Conservation (phyloP, 2,888 invertebrate species). For the Lasioglossum lativentre region DNA sequence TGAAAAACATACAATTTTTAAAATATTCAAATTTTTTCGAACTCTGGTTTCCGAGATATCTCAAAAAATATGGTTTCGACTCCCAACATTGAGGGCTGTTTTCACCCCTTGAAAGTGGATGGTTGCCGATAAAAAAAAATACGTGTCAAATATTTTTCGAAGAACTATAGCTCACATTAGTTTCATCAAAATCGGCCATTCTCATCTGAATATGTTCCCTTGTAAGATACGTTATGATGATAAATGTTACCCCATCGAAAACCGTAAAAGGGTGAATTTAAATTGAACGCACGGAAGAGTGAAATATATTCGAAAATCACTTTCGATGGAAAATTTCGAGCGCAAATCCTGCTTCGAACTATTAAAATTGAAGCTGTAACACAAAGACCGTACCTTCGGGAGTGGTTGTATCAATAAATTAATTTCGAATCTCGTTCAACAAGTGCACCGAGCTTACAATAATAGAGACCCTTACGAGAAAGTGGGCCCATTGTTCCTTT, state of each 20-base stretch:
- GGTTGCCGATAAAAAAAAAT: too few relatives aligned
- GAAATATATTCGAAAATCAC: background rate
- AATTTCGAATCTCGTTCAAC: background rate
- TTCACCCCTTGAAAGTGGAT: too few relatives aligned
- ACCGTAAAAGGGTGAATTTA: background rate
- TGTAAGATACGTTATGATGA: background rate
- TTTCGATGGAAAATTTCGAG: background rate
- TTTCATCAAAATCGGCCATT: too few relatives aligned
- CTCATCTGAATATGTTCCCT: too few relatives aligned
- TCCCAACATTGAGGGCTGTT: too few relatives aligned
- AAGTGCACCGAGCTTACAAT: background rate
- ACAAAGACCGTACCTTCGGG: background rate
- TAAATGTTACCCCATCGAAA: background rate
- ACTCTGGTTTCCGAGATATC: too few relatives aligned
- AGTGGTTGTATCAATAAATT: conserved; percentile 1
- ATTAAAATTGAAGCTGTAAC: background rate
- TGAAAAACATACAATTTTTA: too few relatives aligned
- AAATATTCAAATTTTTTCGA: too few relatives aligned
- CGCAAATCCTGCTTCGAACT: background rate
- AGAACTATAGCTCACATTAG: too few relatives aligned
- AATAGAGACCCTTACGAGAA: conserved; percentile 3
- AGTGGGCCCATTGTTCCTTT: conserved; percentile 8
- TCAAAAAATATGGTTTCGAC: too few relatives aligned
- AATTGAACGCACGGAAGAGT: background rate
- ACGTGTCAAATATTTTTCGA: too few relatives aligned